These are phyloP conservation scores for Poecilia latipinna DNA, from an alignment of 2,113 vertebrate genomes.

Conservation along the genomic window DNA sequence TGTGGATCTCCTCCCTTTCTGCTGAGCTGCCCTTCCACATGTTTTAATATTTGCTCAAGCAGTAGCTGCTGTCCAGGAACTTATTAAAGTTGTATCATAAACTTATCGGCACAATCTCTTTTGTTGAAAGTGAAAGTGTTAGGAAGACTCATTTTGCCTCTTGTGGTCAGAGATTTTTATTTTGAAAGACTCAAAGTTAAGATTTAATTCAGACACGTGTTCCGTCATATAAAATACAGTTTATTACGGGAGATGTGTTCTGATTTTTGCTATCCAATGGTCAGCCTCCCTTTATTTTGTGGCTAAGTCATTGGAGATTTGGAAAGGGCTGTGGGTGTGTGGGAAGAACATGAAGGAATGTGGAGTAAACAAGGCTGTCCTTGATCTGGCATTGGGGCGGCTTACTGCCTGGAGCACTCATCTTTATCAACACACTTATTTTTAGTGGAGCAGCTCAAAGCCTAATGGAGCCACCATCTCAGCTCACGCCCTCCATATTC, in stretches of 20 bases:
- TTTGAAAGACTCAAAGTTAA: not conserved
- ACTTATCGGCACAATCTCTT: too few relatives aligned
- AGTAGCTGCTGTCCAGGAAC: slow-evolving; percentile 1
- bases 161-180: not conserved
- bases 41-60: slow-evolving; percentile 14
- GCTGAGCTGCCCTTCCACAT: slow-evolving; percentile 22
- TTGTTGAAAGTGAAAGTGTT: not conserved
- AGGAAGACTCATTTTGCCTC: not conserved
- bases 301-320: slow-evolving; percentile 16
- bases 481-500: not conserved
- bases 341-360: not conserved
- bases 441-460: slow-evolving; percentile 11
- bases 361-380: slow-evolving; percentile 47
- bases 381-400: slow-evolving; percentile 37
- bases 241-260: not conserved
- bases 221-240: not conserved
- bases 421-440: slow-evolving; percentile 45
- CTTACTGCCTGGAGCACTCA: slow-evolving; percentile 27
- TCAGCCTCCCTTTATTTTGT: not conserved
- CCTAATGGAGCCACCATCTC: slow-evolving; percentile 2
- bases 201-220: not conserved
- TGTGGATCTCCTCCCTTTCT: slow-evolving; percentile 5
- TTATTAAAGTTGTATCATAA: not conserved
- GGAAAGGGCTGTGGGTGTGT: slow-evolving; percentile 3
- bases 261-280: not conserved